Evolutionary conservation across 2,888 invertebrate species (phyloP).

Genomic region (Teinopalpus imperialis): DNA sequence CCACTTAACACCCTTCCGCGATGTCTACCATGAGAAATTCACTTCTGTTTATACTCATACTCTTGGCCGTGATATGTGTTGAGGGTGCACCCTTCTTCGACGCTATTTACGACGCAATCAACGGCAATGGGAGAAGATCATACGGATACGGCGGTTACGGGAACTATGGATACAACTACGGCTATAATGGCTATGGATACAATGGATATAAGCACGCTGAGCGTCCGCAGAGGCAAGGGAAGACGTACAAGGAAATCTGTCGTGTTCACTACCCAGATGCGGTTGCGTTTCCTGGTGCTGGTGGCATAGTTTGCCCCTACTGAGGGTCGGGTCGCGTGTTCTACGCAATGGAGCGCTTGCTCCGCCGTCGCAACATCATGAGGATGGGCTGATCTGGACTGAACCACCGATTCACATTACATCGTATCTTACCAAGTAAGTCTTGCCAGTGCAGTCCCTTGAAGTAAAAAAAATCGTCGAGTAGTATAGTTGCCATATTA

Average conservation of each 20-base stretch:
- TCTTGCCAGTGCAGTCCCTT: constrained; percentile 10
- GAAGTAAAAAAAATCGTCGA: background rate
- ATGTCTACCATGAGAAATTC: constrained; percentile 56
- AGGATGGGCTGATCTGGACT: constrained; percentile 68
- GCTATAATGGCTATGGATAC: constrained; percentile 44
- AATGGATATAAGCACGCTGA: constrained; percentile 42
- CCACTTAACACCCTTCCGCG: constrained; percentile 65
- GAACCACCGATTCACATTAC: constrained; percentile 24
- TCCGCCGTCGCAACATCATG: constrained; percentile 76
- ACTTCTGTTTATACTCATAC: constrained; percentile 40
- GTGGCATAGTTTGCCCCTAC: constrained; percentile 84
- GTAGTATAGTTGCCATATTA: constrained; percentile 7
- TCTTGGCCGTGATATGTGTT: constrained; percentile 45
- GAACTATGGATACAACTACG: constrained; percentile 48
- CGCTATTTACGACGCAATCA: constrained; percentile 70
- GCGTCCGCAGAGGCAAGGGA: constrained; percentile 57
- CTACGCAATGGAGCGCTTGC: constrained; percentile 77
- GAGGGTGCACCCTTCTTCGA: constrained; percentile 71
- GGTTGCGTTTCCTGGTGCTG: constrained; percentile 69
- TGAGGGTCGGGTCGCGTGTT: constrained; percentile 81
- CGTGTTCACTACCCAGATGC: constrained; percentile 84
- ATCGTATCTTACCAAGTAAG: constrained; percentile 10
- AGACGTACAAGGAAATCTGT: constrained; percentile 87
- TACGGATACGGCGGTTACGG: constrained; percentile 60
- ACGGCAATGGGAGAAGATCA: constrained; percentile 62